Evolutionary conservation across 2,797 vertebrate species (phyloP).

Genomic region (Xenopus petersii): DNA sequence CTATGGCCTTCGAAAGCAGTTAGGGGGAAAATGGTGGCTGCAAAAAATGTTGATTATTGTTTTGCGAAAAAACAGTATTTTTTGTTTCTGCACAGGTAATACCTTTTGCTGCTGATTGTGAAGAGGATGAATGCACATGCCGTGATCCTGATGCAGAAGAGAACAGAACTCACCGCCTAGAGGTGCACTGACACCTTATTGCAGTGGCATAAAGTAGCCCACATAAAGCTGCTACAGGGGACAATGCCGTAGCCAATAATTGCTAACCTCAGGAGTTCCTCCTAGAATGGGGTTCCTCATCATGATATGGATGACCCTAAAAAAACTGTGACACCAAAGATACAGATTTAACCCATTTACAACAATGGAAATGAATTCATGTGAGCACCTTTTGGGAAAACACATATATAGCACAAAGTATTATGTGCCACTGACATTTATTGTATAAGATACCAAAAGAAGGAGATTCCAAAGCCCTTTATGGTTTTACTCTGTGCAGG

Average conservation of each 20-base stretch:
- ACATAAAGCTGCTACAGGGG: neutral
- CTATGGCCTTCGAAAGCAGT: no score
- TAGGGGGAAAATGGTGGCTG: no score
- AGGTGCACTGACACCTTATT: conserved; percentile 23
- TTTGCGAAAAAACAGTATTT: no score
- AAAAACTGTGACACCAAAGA: neutral
- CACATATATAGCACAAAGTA: neutral
- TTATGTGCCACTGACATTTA: conserved; percentile 1
- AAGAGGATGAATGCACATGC: conserved; percentile 91
- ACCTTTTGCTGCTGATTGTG: conserved; percentile 89
- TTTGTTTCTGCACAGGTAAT: conserved; percentile 73
- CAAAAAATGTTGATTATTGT: no score
- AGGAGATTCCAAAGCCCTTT: conserved; percentile 23
- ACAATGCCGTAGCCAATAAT: neutral
- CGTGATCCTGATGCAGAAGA: conserved; percentile 90
- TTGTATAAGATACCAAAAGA: conserved; percentile 23
- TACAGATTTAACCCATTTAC: neutral
- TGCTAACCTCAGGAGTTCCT: conserved; percentile 3
- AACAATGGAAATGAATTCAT: neutral
- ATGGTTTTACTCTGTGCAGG: conserved; percentile 3
- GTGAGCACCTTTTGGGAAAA: neutral
- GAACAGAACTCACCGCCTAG: conserved; percentile 67
- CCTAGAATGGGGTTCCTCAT: neutral
- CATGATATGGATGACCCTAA: neutral
- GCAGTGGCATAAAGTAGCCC: conserved; percentile 20